These are phyloP conservation scores for Columba janthina DNA, from an alignment of 2,113 vertebrate genomes.

Conservation along the genomic window DNA sequence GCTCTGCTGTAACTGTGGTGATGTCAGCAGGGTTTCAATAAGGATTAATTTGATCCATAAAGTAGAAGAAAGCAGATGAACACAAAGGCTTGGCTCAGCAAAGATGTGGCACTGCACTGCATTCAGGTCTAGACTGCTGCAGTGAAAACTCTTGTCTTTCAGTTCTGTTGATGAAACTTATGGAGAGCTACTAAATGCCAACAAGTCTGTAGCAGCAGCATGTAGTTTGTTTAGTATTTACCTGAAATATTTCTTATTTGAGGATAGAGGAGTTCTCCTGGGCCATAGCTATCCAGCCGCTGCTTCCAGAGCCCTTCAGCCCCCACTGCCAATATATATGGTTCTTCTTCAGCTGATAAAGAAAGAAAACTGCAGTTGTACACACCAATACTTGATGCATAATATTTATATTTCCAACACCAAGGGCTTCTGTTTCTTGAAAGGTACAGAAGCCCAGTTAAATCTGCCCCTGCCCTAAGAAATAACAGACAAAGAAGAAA, in stretches of 20 bases:
- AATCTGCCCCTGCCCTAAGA: background rate
- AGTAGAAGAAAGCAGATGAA: background rate
- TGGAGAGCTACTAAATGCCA: background rate
- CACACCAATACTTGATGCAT: background rate
- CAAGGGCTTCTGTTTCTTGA: fast-evolving
- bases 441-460: background rate
- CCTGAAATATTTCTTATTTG: slow-evolving; percentile 72
- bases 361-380: background rate
- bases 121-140: background rate
- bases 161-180: background rate
- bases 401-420: background rate
- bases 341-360: slow-evolving; percentile 67
- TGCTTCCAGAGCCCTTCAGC: slow-evolving; percentile 77
- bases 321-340: slow-evolving; percentile 69
- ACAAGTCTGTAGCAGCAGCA: background rate
- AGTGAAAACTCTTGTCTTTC: background rate
- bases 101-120: background rate
- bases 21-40: background rate
- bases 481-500: background rate
- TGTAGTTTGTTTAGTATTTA: slow-evolving; percentile 15
- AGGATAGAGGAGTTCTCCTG: slow-evolving; percentile 60
- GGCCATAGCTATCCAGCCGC: slow-evolving; percentile 65
- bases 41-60: background rate
- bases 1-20: background rate
- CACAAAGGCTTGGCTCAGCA: background rate